A percentile compares a stretch with the other conserved stretches of the same genome.
These are phyloP conservation scores for Lanistes nyassanus DNA, from an alignment of 1,140 invertebrate genomes.

Conservation along the genomic window DNA sequence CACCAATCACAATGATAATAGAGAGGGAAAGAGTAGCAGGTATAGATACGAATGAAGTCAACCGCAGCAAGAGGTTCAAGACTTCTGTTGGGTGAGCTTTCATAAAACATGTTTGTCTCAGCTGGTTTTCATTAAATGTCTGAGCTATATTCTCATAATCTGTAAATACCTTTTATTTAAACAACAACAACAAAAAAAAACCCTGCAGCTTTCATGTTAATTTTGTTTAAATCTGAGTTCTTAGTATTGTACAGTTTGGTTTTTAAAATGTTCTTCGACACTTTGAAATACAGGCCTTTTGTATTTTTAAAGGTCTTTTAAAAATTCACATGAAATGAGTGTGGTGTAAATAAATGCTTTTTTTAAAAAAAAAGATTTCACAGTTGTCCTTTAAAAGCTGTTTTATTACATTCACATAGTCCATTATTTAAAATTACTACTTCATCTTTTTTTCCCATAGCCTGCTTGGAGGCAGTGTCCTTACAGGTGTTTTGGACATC, in stretches of 20 bases:
- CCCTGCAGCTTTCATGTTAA: neutral
- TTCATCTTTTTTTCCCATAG: neutral
- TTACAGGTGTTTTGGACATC: neutral
- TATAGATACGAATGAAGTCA: slow-evolving; percentile 1
- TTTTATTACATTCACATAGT: no score
- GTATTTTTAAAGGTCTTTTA: no score
- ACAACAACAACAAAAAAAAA: no score
- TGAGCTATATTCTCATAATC: no score
- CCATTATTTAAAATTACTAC: neutral
- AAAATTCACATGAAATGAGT: no score
- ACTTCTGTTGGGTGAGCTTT: slow-evolving; percentile 17
- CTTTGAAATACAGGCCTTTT: no score
- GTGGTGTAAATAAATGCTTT: no score
- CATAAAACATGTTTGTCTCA: no score
- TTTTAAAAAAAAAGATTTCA: no score
- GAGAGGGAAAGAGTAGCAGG: slow-evolving; percentile 5
- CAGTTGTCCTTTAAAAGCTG: no score
- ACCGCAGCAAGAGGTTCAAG: slow-evolving; percentile 14
- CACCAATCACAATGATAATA: slow-evolving; percentile 14
- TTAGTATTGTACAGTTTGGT: neutral
- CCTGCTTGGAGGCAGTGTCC: slow-evolving; percentile 2
- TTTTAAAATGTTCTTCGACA: no score
- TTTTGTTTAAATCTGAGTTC: neutral
- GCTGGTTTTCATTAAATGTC: no score
- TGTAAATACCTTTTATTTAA: neutral